phyloP scores from a whole-genome alignment of 53 echinoderm and acorn worm species.

The Echinarachnius parma region DNA sequence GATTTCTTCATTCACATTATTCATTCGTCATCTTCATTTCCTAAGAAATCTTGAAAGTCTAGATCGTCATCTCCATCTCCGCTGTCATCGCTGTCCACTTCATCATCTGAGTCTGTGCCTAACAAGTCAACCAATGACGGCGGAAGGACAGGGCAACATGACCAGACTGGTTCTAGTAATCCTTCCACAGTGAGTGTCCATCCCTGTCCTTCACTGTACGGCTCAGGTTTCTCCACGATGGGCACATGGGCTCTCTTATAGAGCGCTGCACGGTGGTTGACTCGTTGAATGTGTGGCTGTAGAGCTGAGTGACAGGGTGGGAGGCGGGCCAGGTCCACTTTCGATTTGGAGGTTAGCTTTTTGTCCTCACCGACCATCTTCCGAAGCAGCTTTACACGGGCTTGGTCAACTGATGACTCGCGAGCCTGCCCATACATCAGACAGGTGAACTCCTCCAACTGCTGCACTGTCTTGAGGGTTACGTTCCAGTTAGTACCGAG shows the following conservation, averaged over 20 bases:
- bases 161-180: slow-evolving; percentile 37
- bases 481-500: slow-evolving; percentile 41
- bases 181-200: slow-evolving; percentile 5
- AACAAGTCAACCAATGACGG: slow-evolving; percentile 53
- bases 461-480: slow-evolving; percentile 8
- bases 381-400: slow-evolving; percentile 18
- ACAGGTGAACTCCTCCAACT: slow-evolving; percentile 44
- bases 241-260: slow-evolving; percentile 20
- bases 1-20: too few relatives aligned
- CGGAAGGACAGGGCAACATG: slow-evolving; percentile 37
- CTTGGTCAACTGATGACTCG: slow-evolving; percentile 3
- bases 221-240: slow-evolving; percentile 2
- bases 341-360: slow-evolving; percentile 25
- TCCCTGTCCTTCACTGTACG: slow-evolving; percentile 17
- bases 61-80: slow-evolving; percentile 17
- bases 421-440: slow-evolving; percentile 41
- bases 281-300: slow-evolving; percentile 22
- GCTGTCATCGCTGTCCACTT: background rate
- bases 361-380: slow-evolving; percentile 43
- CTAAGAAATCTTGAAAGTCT: background rate
- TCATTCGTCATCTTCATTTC: background rate
- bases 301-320: slow-evolving; percentile 3
- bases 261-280: slow-evolving; percentile 17
- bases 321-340: slow-evolving; percentile 37
- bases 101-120: background rate